A percentile compares a stretch with the other conserved stretches of the same genome.
Evolutionary conservation across 2,113 vertebrate species (phyloP).

Genomic region (Lepidothrix coronata): DNA sequence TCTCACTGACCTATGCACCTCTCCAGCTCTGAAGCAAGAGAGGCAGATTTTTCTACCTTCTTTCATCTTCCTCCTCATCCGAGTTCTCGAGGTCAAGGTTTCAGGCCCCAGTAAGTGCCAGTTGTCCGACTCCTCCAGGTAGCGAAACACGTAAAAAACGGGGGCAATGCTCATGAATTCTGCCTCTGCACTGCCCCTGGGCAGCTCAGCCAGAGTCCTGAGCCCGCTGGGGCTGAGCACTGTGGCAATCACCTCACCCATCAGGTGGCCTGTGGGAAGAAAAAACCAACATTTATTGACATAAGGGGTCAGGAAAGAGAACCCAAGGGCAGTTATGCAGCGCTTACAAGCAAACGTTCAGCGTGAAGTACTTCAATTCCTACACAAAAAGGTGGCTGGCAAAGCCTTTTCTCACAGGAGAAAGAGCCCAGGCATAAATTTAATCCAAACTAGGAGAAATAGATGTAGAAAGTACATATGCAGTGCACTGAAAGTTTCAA

Average conservation of each 20-base stretch:
- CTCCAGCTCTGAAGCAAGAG: not conserved
- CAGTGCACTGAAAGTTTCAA: not conserved
- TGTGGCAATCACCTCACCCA: slow-evolving; percentile 78
- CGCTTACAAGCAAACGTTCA: not conserved
- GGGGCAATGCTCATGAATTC: slow-evolving; percentile 80
- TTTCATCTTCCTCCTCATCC: slow-evolving; percentile 78
- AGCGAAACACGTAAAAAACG: slow-evolving; percentile 81
- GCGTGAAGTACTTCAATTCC: not conserved
- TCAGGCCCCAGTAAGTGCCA: slow-evolving; percentile 78
- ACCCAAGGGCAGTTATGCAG: not conserved
- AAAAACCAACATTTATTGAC: not conserved
- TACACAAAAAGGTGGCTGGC: not conserved
- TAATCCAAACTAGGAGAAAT: not conserved
- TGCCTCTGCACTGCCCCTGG: slow-evolving; percentile 79
- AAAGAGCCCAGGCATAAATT: not conserved
- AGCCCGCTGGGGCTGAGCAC: slow-evolving; percentile 75
- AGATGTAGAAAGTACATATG: not conserved
- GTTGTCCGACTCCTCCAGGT: slow-evolving; percentile 76
- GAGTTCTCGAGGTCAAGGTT: slow-evolving; percentile 18
- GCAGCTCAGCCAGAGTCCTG: slow-evolving; percentile 72
- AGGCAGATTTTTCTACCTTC: slow-evolving; percentile 73
- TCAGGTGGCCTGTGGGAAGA: slow-evolving; percentile 77
- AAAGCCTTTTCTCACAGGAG: not conserved
- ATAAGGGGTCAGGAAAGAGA: not conserved
- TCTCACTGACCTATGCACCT: not conserved